Base-by-base conservation (phyloP, 1,140 invertebrate genomes). In the Drosophila jambulina region DNA sequence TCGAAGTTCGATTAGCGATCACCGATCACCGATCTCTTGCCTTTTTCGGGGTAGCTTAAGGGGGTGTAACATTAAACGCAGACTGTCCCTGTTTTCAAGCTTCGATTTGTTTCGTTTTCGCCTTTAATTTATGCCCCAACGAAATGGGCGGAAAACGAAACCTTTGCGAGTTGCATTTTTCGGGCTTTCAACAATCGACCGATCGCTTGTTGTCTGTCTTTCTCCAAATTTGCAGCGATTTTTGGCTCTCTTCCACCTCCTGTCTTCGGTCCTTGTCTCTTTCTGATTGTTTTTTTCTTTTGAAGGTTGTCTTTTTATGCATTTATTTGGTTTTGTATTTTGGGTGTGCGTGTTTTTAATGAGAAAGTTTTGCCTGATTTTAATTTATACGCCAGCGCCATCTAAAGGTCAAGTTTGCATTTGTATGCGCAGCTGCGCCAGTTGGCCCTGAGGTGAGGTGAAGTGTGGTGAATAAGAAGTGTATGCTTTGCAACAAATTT, bases 401-500 rank as follows among this genome's bases (percentile, higher is more conserved):
- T 43, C 69, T 79, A 86, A 85, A 85, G 82, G 82, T 85, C 78
- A 86, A 86, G 82, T 79, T 85, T 70, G 78, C 68, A 85, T 85
- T 86, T 75, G 78, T 85, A 85, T 84, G 82, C 77, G 54, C 54
- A 48, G 40, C 71, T 43, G 54, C 19, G 38, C 23, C 29, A 25
- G 23, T 17, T 36, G 62, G 29, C 40, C 42, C n/a, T 36, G 56
- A 32, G 13, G 25, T 36, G 27, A 15, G 25, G 15, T 68, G 57
- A 9, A 29, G 34, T 56, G 34, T 19, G 49, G 49, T 53, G 29
- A 53, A 21, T 34, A 15, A 10, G 7, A 17, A 19, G 51, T n/a
- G 13, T 15, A 15, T 34, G 15, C 21, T 1, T 23, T n/a, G 53
- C 9, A 38, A 38, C 21, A 17, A 23, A 15, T 9, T 36, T 36